phyloP scores from a whole-genome alignment of 2,888 invertebrate species.

The Nomada ruficornis region DNA sequence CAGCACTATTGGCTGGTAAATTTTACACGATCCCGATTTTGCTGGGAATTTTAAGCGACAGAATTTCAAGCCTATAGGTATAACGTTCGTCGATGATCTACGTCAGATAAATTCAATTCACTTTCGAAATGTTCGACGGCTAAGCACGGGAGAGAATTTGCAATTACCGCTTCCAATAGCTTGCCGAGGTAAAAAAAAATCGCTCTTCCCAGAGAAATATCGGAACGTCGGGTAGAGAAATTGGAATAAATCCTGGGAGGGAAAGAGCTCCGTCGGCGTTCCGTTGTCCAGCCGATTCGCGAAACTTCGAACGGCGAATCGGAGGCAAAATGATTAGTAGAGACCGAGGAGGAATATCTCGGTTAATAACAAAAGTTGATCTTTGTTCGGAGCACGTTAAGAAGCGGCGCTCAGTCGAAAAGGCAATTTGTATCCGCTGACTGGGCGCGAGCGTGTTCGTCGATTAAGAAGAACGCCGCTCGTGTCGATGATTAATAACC shows the following conservation, averaged over 20 bases:
- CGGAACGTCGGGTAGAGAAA: not conserved
- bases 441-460: slow-evolving; percentile 68
- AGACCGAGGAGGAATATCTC: slow-evolving; percentile 19
- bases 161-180: no score
- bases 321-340: slow-evolving; percentile 50
- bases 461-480: slow-evolving; percentile 77
- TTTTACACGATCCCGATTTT: not conserved
- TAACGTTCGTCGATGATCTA: no score
- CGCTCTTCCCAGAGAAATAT: not conserved
- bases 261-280: not conserved
- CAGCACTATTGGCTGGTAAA: not conserved
- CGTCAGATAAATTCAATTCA: not conserved
- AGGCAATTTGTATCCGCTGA: slow-evolving; percentile 61
- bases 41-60: not conserved
- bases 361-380: slow-evolving; percentile 55
- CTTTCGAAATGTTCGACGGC: not conserved
- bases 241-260: not conserved
- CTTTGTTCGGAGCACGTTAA: slow-evolving; percentile 48
- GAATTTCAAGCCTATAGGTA: no score
- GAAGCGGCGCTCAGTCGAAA: slow-evolving; percentile 43
- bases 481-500: slow-evolving; percentile 80
- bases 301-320: slow-evolving; percentile 17
- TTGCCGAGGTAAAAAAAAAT: no score
- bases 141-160: no score
- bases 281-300: not conserved